phyloP scores from a whole-genome alignment of 2,113 vertebrate species.

The Trichechus manatus region DNA sequence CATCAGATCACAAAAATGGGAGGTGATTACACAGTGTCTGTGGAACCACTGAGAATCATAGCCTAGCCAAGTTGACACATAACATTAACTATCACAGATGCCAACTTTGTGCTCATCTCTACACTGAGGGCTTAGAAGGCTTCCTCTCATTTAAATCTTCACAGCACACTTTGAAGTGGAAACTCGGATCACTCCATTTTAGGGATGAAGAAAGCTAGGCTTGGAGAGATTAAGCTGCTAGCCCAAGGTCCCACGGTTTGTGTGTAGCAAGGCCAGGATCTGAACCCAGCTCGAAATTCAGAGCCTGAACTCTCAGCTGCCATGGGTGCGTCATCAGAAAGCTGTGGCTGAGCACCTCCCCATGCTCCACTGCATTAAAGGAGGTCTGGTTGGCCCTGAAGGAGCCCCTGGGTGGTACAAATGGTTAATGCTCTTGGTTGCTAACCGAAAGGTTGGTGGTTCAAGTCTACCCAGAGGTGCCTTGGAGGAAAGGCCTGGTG shows the following conservation, averaged over 20 bases:
- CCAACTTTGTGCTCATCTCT: background rate
- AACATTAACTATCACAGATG: too few relatives aligned
- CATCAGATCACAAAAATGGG: too few relatives aligned
- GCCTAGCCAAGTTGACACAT: too few relatives aligned
- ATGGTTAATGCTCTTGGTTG: background rate
- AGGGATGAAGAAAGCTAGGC: background rate
- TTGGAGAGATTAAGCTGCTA: background rate
- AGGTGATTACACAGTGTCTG: too few relatives aligned
- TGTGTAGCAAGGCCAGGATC: background rate
- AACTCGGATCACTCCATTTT: background rate
- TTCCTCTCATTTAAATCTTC: background rate
- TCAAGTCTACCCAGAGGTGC: too few relatives aligned
- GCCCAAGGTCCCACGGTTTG: background rate
- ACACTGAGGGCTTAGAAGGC: background rate
- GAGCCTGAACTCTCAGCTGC: background rate
- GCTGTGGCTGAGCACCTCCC: rapidly evolving
- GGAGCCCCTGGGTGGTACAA: too few relatives aligned
- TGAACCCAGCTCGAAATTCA: background rate
- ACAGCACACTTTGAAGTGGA: background rate
- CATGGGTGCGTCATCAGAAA: background rate
- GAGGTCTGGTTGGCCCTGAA: too few relatives aligned
- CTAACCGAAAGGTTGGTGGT: too few relatives aligned
- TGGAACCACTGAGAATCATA: too few relatives aligned
- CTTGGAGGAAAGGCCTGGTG: too few relatives aligned
- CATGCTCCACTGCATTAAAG: background rate